These are phyloP conservation scores for Myiagra hebetior DNA, from an alignment of 2,113 vertebrate species.

Conservation along the genomic window DNA sequence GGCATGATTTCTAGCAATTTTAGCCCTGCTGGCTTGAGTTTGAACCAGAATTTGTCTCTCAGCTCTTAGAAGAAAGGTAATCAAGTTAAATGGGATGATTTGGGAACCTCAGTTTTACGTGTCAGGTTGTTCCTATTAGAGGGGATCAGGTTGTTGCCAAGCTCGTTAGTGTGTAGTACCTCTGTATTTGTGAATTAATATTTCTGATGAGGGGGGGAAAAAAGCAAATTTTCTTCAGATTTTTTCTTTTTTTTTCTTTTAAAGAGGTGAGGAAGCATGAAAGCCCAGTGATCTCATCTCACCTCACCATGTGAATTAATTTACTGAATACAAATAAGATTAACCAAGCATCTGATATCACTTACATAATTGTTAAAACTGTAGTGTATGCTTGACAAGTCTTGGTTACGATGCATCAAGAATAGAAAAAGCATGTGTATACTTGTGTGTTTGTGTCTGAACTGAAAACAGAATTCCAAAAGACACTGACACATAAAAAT, in stretches of 20 bases:
- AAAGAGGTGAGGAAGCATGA: fast-evolving
- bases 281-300: background rate
- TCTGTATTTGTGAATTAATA: background rate
- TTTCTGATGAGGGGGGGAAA: background rate
- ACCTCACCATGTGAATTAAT: background rate
- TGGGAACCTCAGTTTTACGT: background rate
- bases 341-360: background rate
- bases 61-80: background rate
- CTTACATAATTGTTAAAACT: background rate
- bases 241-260: background rate
- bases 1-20: background rate
- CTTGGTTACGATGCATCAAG: background rate
- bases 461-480: background rate
- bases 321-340: background rate
- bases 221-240: fast-evolving
- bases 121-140: background rate
- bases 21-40: background rate
- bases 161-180: fast-evolving
- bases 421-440: fast-evolving
- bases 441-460: background rate
- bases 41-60: background rate
- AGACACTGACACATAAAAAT: background rate
- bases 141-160: background rate
- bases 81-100: background rate
- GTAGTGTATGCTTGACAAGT: background rate